Base-by-base conservation (phyloP, 2,888 invertebrate species). In the Dioctria linearis region DNA sequence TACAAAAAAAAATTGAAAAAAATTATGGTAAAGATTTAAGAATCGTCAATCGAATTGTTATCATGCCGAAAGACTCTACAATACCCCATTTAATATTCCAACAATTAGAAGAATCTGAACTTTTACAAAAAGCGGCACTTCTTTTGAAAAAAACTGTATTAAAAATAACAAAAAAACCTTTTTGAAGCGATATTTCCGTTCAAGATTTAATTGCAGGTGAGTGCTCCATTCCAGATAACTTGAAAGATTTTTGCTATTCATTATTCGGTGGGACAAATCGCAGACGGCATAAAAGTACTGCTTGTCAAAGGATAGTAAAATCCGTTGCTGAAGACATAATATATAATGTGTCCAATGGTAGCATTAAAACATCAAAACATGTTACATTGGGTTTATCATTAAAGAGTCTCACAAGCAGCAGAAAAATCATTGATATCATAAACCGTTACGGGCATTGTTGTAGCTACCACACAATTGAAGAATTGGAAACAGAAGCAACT, bases 401-500 rank as follows among this genome's bases (percentile, higher is more conserved):
- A 61, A 87, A 86, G 81, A 85, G 84, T 80, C 79, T 86, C 57
- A 85, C 85, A 37, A 85, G 84, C 78, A 84, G 84, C 78, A 79
- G 83, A 81, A 85, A 86, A 82, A 80, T 86, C 67, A 79, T 86
- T n/a, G 82, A 85, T 43, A 84, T 87, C 63, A 59, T 87, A 3
- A 86, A 86, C 82, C 84, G 81, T 83, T 86, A 84, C 79, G 86
- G 86, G 5, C 86, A 87, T 81, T 86, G 85, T 65, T 83, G 83
- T 54, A 85, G 84, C 75, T 76, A 54, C 46, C 71, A 83, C 43
- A 80, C 65, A n/a, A 76, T 85, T 37, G 86, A 86, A 85, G 86
- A 86, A 84, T 80, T 87, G 25, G 87, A 86, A 84, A 86, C 86
- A 40, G 84, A 84, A 85, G 79, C 82, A 40, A 85, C 86, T 59